Evolutionary conservation across 2,797 vertebrate species (phyloP).

Genomic region (Sternotherus odoratus): DNA sequence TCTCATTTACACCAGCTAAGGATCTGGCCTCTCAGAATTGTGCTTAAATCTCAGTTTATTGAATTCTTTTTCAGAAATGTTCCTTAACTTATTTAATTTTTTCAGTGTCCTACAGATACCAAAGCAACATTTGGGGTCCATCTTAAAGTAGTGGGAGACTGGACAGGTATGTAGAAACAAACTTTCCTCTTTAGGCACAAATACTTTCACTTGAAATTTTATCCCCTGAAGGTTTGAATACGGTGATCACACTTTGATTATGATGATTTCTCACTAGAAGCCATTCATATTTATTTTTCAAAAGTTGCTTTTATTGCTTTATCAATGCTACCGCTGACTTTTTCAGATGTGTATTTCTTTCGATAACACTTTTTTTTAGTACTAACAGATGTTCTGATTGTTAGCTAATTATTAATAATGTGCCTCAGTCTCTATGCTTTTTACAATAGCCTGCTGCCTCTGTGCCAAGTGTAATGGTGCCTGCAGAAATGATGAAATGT

Average conservation of each 20-base stretch:
- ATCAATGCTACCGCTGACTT: constrained; percentile 5
- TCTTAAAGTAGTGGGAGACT: constrained; percentile 95
- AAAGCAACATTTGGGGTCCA: constrained; percentile 95
- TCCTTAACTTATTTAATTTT: constrained; percentile 78
- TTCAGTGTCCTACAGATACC: constrained; percentile 93
- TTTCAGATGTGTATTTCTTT: neutral
- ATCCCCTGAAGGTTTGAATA: constrained; percentile 19
- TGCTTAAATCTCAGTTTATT: constrained; percentile 50
- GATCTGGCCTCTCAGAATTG: constrained; percentile 20
- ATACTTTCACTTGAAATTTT: constrained; percentile 32
- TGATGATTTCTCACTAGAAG: neutral
- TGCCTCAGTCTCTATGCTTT: neutral
- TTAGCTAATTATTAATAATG: neutral
- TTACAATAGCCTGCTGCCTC: neutral
- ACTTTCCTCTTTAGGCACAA: constrained; percentile 41
- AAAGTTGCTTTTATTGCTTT: neutral
- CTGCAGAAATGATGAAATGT: constrained; percentile 59
- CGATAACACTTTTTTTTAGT: neutral
- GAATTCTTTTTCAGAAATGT: constrained; percentile 52
- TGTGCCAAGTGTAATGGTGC: neutral
- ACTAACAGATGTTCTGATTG: constrained; percentile 22
- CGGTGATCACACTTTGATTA: neutral
- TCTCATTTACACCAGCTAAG: neutral
- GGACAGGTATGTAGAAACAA: constrained; percentile 91
- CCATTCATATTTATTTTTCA: neutral